These are phyloP conservation scores for Polyommatus iphigenia DNA, from an alignment of 2,888 invertebrate species.

Conservation along the genomic window DNA sequence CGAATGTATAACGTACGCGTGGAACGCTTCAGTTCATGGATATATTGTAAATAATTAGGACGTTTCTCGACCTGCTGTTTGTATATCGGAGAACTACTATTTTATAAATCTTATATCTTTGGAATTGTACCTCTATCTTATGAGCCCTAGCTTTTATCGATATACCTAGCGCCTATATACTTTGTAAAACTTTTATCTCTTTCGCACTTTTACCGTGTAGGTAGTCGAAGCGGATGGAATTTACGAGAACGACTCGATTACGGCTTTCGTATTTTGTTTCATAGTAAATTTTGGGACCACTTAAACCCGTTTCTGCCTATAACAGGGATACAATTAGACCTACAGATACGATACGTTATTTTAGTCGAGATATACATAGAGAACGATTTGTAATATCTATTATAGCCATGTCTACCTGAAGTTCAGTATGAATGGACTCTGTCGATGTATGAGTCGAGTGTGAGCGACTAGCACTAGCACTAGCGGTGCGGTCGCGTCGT, in stretches of 20 bases:
- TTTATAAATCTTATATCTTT: slow-evolving; percentile 65
- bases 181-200: slow-evolving; percentile 39
- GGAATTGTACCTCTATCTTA: slow-evolving; percentile 43
- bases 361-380: slow-evolving; percentile 41
- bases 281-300: slow-evolving; percentile 79
- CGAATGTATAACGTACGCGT: slow-evolving; percentile 39
- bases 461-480: slow-evolving; percentile 71
- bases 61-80: slow-evolving; percentile 56
- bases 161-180: slow-evolving; percentile 31
- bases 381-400: slow-evolving; percentile 38
- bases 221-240: slow-evolving; percentile 39
- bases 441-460: slow-evolving; percentile 41
- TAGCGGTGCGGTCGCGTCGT: slow-evolving; percentile 57
- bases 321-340: slow-evolving; percentile 51
- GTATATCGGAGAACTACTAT: slow-evolving; percentile 74
- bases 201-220: slow-evolving; percentile 43
- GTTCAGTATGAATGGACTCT: slow-evolving; percentile 70
- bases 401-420: slow-evolving; percentile 55
- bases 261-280: slow-evolving; percentile 70
- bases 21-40: slow-evolving; percentile 62
- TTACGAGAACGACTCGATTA: slow-evolving; percentile 45
- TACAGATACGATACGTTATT: slow-evolving; percentile 46
- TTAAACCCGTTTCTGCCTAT: slow-evolving; percentile 57
- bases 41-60: slow-evolving; percentile 66
- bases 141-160: slow-evolving; percentile 35